These are phyloP conservation scores for Melanocharis versteri DNA, from an alignment of 2,113 vertebrate species.

Conservation along the genomic window DNA sequence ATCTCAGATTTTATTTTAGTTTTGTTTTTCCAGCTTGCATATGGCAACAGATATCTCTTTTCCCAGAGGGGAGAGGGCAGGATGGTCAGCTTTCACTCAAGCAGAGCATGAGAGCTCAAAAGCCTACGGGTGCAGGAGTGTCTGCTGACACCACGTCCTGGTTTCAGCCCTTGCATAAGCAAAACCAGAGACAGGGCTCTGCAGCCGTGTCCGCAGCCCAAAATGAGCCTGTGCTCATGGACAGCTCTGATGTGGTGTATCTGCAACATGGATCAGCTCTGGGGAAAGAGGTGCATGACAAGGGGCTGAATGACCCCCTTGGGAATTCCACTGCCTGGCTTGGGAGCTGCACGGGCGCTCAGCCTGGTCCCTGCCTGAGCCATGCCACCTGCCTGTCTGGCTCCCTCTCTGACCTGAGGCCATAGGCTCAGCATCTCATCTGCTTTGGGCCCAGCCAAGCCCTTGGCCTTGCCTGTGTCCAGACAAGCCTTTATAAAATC, in stretches of 20 bases:
- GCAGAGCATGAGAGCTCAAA: not conserved
- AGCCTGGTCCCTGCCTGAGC: not conserved
- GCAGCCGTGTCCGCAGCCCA: rapidly evolving
- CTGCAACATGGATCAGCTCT: not conserved
- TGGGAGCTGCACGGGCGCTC: not conserved
- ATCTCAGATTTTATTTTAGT: not conserved
- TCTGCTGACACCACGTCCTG: rapidly evolving
- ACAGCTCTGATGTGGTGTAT: not conserved
- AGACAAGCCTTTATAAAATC: not conserved
- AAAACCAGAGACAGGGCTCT: not conserved
- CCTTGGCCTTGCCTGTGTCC: not conserved
- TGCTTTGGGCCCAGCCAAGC: not conserved
- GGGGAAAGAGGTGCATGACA: not conserved
- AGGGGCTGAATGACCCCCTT: not conserved
- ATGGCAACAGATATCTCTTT: not conserved
- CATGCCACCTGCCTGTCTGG: rapidly evolving
- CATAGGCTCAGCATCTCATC: rapidly evolving
- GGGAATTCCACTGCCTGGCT: rapidly evolving
- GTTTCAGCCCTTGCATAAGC: not conserved
- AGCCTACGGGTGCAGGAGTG: rapidly evolving
- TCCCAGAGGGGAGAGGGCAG: not conserved
- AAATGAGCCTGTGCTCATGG: not conserved
- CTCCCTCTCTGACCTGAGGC: rapidly evolving
- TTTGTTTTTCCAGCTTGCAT: not conserved
- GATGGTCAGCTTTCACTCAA: not conserved